Evolutionary conservation across 2,888 invertebrate genomes (phyloP).

Genomic region (Caenorhabditis sp.): DNA sequence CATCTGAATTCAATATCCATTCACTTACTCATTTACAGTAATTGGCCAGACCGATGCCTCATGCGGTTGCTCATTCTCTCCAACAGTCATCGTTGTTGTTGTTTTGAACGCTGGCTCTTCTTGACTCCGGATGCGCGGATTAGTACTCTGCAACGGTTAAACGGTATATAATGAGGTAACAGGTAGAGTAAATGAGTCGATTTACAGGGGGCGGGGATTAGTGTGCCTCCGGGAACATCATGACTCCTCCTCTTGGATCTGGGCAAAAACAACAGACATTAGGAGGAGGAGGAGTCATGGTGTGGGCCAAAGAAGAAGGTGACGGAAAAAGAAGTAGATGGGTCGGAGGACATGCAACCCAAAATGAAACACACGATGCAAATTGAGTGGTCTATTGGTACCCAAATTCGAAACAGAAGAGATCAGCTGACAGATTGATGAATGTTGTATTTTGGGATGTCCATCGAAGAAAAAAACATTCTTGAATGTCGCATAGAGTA

Average conservation of each 20-base stretch:
- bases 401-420: no score
- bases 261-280: neutral
- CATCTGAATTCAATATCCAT: no score
- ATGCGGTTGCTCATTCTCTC: neutral
- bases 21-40: neutral
- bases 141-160: no score
- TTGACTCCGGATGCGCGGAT: neutral
- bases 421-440: neutral
- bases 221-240: neutral
- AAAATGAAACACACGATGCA: neutral
- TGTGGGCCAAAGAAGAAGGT: neutral
- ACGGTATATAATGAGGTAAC: neutral
- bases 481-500: no score
- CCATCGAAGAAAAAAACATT: neutral
- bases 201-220: neutral
- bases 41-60: neutral
- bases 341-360: neutral
- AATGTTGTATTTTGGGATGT: neutral
- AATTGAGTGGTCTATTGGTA: neutral
- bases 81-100: neutral
- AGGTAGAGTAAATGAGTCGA: neutral
- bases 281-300: constrained; percentile 2
- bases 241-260: neutral
- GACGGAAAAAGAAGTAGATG: neutral
- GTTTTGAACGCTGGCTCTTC: neutral